Conservation (phyloP, 2,888 invertebrate genomes). For the Marronus borbonicus region DNA sequence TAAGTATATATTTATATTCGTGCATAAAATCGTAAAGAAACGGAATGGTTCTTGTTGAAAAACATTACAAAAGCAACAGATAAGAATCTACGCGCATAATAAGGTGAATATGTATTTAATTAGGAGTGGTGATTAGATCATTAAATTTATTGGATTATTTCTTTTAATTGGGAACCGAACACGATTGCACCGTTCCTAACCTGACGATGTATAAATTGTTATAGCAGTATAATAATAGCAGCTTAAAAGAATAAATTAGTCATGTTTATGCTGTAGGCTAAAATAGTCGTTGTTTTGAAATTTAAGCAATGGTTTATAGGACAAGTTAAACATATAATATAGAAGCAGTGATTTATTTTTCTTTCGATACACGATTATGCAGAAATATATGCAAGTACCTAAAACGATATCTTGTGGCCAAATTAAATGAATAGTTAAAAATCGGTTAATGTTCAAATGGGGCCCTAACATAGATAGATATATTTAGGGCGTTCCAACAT, state of each 20-base stretch:
- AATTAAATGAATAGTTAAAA: no score
- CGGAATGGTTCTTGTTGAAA: background rate
- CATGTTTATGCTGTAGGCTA: no score
- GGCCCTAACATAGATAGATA: no score
- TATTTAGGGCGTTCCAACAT: no score
- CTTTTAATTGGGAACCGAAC: slow-evolving; percentile 15
- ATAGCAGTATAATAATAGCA: background rate
- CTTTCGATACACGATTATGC: no score
- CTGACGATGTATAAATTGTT: slow-evolving; percentile 6
- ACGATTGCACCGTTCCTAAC: background rate
- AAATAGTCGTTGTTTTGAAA: no score
- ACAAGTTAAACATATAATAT: no score
- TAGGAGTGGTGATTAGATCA: slow-evolving; percentile 24
- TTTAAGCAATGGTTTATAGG: no score
- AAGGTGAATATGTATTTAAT: slow-evolving; percentile 15
- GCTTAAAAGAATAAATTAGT: background rate
- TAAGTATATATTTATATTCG: slow-evolving; percentile 6
- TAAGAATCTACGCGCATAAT: slow-evolving; percentile 1
- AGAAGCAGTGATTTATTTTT: no score
- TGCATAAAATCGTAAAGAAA: background rate
- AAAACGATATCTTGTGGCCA: no score
- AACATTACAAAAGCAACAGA: slow-evolving; percentile 9
- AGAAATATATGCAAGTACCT: no score
- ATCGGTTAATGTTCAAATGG: no score
- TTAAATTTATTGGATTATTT: slow-evolving; percentile 30